phyloP scores from a whole-genome alignment of 1,140 invertebrate species.

The Ceratina australensis region DNA sequence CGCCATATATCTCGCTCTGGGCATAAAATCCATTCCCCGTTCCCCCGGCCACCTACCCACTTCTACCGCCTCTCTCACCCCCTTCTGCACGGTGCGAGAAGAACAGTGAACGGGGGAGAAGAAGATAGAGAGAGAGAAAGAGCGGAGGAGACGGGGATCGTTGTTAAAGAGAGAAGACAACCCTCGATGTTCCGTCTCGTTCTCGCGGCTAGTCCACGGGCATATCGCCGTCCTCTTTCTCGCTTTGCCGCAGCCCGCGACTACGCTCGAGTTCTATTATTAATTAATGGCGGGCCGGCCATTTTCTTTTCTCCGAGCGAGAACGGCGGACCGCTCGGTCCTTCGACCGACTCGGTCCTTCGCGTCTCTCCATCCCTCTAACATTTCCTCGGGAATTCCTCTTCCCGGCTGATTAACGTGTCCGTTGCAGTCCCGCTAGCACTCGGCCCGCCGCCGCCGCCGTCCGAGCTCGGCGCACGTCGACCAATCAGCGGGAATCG shows the following conservation, averaged over 20 bases:
- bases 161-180: slow-evolving; percentile 56
- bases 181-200: slow-evolving; percentile 46
- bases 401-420: slow-evolving; percentile 61
- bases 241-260: slow-evolving; percentile 39
- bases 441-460: not conserved
- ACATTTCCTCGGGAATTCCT: slow-evolving; percentile 40
- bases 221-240: slow-evolving; percentile 33
- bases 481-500: slow-evolving; percentile 45
- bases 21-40: slow-evolving; percentile 79
- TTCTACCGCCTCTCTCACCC: slow-evolving; percentile 67
- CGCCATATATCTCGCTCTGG: slow-evolving; percentile 79
- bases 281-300: slow-evolving; percentile 69
- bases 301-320: slow-evolving; percentile 55
- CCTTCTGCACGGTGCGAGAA: slow-evolving; percentile 47
- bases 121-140: slow-evolving; percentile 45
- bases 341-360: slow-evolving; percentile 27
- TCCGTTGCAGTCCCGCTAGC: slow-evolving; percentile 47
- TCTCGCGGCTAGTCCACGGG: slow-evolving; percentile 7
- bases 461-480: slow-evolving; percentile 16
- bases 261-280: slow-evolving; percentile 63
- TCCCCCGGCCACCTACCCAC: slow-evolving; percentile 71
- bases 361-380: no score
- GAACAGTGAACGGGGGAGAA: slow-evolving; percentile 19
- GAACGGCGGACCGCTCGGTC: slow-evolving; percentile 6
- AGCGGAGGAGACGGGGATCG: slow-evolving; percentile 63